Percentiles rank a stretch among this genome's conserved stretches.
phyloP scores from a whole-genome alignment of 2,113 vertebrate species.

The Campylomormyrus numenius region DNA sequence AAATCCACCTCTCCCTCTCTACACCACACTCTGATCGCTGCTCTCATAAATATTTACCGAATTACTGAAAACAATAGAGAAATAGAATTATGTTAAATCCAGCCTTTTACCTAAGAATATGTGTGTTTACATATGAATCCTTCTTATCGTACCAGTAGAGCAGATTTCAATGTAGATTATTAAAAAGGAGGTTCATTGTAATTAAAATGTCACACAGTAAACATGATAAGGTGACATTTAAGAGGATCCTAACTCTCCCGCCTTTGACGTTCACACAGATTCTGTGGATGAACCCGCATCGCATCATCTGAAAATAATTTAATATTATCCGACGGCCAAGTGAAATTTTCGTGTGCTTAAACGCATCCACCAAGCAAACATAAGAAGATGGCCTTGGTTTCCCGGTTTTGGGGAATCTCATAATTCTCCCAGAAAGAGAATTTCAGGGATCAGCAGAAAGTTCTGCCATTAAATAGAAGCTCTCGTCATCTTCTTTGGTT shows the following conservation, averaged over 20 bases:
- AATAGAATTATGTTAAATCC: not conserved
- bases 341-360: not conserved
- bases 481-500: not conserved
- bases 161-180: not conserved
- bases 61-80: not conserved
- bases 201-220: conserved; percentile 8
- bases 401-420: not conserved
- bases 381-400: not conserved
- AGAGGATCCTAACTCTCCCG: not conserved
- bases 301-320: not conserved
- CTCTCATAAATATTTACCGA: not conserved
- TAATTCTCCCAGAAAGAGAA: not conserved
- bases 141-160: not conserved
- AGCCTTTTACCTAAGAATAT: not conserved
- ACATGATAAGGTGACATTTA: not conserved
- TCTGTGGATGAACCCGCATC: not conserved
- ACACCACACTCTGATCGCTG: not conserved
- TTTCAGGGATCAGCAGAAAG: not conserved
- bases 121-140: conserved; percentile 10
- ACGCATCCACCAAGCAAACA: not conserved
- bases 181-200: not conserved
- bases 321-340: not conserved
- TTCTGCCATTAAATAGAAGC: not conserved
- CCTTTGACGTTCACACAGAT: not conserved
- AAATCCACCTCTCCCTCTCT: not conserved